phyloP scores from a whole-genome alignment of 2,888 invertebrate species.

The Polia nebulosa region DNA sequence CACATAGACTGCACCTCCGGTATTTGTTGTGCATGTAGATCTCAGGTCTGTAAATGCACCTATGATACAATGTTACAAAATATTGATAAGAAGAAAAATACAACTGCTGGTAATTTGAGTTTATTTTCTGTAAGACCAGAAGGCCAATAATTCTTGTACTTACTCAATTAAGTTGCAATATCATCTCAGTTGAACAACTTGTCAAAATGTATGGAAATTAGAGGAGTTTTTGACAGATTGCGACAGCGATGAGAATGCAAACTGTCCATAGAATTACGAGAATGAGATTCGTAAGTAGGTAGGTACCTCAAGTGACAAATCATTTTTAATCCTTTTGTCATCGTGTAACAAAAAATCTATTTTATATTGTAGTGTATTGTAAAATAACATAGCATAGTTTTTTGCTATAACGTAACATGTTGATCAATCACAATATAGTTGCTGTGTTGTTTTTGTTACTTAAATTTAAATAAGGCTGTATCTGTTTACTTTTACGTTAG shows the following conservation, averaged over 20 bases:
- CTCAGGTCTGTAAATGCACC: not conserved
- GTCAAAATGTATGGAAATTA: too few relatives aligned
- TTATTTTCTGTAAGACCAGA: not conserved
- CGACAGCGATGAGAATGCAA: too few relatives aligned
- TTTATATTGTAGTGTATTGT: not conserved
- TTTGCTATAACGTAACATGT: too few relatives aligned
- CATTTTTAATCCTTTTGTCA: not conserved
- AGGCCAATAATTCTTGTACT: too few relatives aligned
- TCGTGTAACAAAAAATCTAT: not conserved
- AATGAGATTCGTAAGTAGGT: too few relatives aligned
- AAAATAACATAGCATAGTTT: not conserved
- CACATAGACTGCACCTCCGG: not conserved
- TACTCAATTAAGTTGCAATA: too few relatives aligned
- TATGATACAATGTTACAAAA: not conserved
- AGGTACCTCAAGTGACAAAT: too few relatives aligned
- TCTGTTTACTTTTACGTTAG: not conserved
- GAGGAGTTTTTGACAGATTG: too few relatives aligned
- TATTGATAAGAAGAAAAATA: not conserved
- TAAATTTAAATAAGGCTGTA: not conserved
- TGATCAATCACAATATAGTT: too few relatives aligned
- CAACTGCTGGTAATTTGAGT: not conserved
- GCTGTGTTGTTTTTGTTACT: not conserved
- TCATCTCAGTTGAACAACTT: too few relatives aligned
- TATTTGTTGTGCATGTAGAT: not conserved
- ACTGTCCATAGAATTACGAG: too few relatives aligned